Evolutionary conservation across 2,797 vertebrate genomes (phyloP).

Genomic region (Sarcoramphus papa): DNA sequence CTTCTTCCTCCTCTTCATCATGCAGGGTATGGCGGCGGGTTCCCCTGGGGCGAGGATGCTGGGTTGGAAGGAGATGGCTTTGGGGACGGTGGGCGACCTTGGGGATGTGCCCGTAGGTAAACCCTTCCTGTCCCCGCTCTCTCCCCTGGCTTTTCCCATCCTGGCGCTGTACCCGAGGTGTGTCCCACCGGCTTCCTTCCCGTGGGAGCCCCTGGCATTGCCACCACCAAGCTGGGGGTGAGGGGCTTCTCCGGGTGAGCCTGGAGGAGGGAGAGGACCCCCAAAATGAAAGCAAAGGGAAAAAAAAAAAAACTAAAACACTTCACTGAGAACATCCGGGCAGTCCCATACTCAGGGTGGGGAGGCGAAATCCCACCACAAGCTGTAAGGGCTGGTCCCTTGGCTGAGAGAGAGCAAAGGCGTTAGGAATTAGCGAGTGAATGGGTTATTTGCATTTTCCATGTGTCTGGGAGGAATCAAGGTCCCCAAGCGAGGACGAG

Average conservation of each 20-base stretch:
- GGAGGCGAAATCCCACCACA: accelerated
- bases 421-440: accelerated
- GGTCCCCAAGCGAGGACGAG: accelerated
- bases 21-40: accelerated
- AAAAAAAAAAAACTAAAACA: too few relatives aligned
- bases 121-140: accelerated
- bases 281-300: background rate
- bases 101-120: background rate
- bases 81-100: background rate
- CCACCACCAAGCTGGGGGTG: background rate
- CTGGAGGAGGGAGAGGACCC: accelerated
- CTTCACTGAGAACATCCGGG: accelerated
- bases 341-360: accelerated
- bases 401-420: accelerated
- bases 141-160: background rate
- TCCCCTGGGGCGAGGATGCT: accelerated
- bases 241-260: background rate
- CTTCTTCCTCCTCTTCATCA: background rate
- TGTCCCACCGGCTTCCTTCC: accelerated
- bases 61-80: background rate
- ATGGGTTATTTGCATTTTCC: background rate
- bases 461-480: accelerated
- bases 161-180: accelerated
- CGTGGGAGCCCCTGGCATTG: accelerated
- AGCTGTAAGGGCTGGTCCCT: too few relatives aligned